Percentiles rank a stretch among this genome's conserved stretches.
phyloP scores from a whole-genome alignment of 2,888 invertebrate genomes.

The Malacosoma neustria region DNA sequence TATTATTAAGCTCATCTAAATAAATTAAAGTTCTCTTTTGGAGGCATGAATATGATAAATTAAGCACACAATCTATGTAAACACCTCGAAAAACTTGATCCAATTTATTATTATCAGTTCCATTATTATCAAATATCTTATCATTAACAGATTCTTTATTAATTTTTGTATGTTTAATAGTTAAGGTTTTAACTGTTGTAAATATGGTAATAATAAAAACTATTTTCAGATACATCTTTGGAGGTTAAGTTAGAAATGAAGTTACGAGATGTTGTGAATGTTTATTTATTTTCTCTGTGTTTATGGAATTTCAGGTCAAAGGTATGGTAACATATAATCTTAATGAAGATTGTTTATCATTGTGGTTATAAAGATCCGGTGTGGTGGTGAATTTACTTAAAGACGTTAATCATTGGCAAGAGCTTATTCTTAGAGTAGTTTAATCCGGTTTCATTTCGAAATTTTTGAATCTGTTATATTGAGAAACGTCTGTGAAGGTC shows the following conservation, averaged over 20 bases:
- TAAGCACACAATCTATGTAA: conserved; percentile 70
- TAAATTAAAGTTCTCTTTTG: conserved; percentile 74
- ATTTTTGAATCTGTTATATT: no score
- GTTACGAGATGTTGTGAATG: conserved; percentile 19
- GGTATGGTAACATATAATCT: conserved; percentile 43
- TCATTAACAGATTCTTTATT: conserved; percentile 9
- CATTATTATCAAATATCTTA: conserved; percentile 2
- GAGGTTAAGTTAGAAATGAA: conserved; percentile 34
- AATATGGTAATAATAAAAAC: conserved; percentile 21
- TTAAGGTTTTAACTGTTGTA: conserved; percentile 20
- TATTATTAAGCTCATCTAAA: conserved; percentile 65
- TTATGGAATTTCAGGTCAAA: conserved; percentile 53
- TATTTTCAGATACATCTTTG: conserved; percentile 32
- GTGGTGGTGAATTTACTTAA: conserved; percentile 7
- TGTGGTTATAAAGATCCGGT: conserved; percentile 21
- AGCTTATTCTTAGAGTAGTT: no score
- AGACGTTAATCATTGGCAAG: no score
- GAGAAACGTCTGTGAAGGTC: no score
- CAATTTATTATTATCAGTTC: conserved; percentile 14
- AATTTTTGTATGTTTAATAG: conserved; percentile 12
- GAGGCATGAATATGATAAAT: conserved; percentile 72
- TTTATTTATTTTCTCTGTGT: conserved; percentile 56
- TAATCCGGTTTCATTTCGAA: no score
- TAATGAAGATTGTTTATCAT: conserved; percentile 16
- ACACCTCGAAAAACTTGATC: conserved; percentile 64